Evolutionary conservation across 1,140 invertebrate genomes (phyloP).

Genomic region (Dryas iulia): DNA sequence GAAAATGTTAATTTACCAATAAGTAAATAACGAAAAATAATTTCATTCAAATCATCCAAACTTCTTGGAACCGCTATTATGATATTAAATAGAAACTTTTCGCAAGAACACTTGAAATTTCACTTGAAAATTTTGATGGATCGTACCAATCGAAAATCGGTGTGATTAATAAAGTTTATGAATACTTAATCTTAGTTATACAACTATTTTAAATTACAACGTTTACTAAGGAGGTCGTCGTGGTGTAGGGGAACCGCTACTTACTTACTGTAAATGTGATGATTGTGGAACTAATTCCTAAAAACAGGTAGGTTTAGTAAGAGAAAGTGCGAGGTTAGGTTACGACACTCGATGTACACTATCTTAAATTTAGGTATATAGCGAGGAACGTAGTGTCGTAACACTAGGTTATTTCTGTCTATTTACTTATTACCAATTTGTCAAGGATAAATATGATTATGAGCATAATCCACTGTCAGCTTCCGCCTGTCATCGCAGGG

Average conservation of each 20-base stretch:
- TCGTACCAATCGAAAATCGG: slow-evolving; percentile 2
- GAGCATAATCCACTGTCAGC: too few relatives aligned
- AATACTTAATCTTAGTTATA: slow-evolving; percentile 5
- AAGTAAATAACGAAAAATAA: neutral
- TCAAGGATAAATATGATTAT: too few relatives aligned
- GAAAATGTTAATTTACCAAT: neutral
- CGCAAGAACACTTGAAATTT: slow-evolving; percentile 3
- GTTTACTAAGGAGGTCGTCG: too few relatives aligned
- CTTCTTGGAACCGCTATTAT: neutral
- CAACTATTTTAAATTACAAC: neutral
- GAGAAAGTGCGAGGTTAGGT: neutral
- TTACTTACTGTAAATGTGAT: too few relatives aligned
- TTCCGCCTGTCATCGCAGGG: too few relatives aligned
- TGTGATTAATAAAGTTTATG: slow-evolving; percentile 23
- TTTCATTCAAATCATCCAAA: neutral
- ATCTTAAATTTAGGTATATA: neutral
- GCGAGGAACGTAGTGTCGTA: too few relatives aligned
- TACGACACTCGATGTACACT: neutral
- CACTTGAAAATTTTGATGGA: slow-evolving; percentile 2
- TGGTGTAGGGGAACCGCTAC: too few relatives aligned
- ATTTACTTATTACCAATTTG: too few relatives aligned
- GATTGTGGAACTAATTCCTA: too few relatives aligned
- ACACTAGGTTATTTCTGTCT: too few relatives aligned
- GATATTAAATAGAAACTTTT: slow-evolving; percentile 11
- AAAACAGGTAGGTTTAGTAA: too few relatives aligned